Evolutionary conservation across 2,113 vertebrate species (phyloP), one percentile per base, ranked within the genome.

Genomic region (Rhinolophus sinicus): DNA sequence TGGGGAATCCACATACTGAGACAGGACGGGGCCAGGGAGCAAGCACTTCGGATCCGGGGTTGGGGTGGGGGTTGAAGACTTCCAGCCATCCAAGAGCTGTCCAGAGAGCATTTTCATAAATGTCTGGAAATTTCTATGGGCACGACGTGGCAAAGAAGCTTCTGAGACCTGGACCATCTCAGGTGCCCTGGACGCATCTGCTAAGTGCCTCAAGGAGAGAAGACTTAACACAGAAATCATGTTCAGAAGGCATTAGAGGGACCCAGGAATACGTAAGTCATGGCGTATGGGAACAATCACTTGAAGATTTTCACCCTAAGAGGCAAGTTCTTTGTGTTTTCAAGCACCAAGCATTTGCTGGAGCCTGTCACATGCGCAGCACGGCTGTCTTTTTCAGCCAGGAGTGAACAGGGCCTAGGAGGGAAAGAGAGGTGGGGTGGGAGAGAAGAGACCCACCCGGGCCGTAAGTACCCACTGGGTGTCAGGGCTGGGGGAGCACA

Each of bases 91-190:
- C n/a, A 80, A 90, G 50, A 78, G 28, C 54, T 92, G 40, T 30
- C 50, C 62, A 69, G 35, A 95, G 18, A 54, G 38, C 6, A 18
- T 50, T 72, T 93, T 30, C 33, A 85, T 83, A 90, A 77, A 72
- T 44, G 44, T 84, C 94, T 93, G 84, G 69, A 60, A 72, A 64
- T 93, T 90, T 56, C 85, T 69, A 73, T 60, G 67, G 50, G 62
- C 16, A 64, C 0, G 0, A 40, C 0, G 1, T 69, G 60, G 72
- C 28, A 14, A 67, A 3, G 6, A 76, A 58, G 65, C n/a, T 35
- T n/a, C n/a, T 0, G 0, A 82, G 64, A 73, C 0, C 0, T 15
- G 44, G 38, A 15, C 50, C 24, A 15, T 22, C 28, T 65, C 18
- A 21, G 67, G 47, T 15, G 8, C 14, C 26, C 56, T 15, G 24